Percentiles rank a stretch among this genome's conserved stretches.
Evolutionary conservation across 1,140 invertebrate species (phyloP).

Genomic region (Cotesia glomerata): DNA sequence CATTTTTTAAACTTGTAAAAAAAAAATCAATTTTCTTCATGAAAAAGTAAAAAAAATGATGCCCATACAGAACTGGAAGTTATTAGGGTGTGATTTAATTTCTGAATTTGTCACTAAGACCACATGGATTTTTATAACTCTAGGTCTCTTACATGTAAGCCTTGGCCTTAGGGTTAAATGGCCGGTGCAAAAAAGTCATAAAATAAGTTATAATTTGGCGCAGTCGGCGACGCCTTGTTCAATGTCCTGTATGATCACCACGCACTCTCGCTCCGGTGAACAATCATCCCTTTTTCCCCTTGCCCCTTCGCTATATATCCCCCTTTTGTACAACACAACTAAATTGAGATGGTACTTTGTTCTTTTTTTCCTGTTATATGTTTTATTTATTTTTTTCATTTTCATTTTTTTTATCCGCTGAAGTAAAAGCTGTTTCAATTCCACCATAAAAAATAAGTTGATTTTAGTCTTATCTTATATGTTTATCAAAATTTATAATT

Average conservation of each 20-base stretch:
- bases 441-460: slow-evolving; percentile 3
- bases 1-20: slow-evolving; percentile 3
- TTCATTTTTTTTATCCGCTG: neutral
- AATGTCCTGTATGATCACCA: slow-evolving; percentile 64
- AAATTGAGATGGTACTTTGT: slow-evolving; percentile 41
- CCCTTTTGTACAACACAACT: slow-evolving; percentile 38
- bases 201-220: slow-evolving; percentile 66
- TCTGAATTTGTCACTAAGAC: slow-evolving; percentile 55
- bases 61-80: slow-evolving; percentile 45
- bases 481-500: no score
- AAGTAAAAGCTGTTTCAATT: neutral
- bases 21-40: neutral
- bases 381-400: neutral
- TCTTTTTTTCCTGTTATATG: slow-evolving; percentile 14
- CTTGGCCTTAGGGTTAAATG: slow-evolving; percentile 56
- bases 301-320: slow-evolving; percentile 1
- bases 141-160: neutral
- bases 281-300: slow-evolving; percentile 20
- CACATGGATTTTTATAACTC: slow-evolving; percentile 29
- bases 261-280: slow-evolving; percentile 59
- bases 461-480: neutral
- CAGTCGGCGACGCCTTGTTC: slow-evolving; percentile 60
- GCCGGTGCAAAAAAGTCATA: slow-evolving; percentile 63
- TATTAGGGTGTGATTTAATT: slow-evolving; percentile 63
- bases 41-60: neutral